Evolutionary conservation across 2,797 vertebrate genomes (phyloP).

Genomic region (Centropyge bicolor): DNA sequence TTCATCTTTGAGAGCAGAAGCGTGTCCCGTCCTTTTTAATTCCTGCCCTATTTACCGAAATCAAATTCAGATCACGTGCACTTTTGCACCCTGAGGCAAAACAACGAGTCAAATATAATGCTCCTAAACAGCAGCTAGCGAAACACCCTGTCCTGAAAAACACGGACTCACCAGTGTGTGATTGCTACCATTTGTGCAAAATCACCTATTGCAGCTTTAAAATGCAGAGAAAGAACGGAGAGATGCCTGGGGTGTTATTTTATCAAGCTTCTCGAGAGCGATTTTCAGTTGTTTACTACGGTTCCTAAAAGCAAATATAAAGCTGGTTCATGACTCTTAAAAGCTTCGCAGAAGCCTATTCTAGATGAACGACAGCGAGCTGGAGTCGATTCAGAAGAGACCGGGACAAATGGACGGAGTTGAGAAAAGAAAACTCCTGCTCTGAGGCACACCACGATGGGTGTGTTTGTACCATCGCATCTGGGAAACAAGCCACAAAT

Average conservation of each 20-base stretch:
- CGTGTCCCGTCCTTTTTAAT: background rate
- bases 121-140: slow-evolving; percentile 13
- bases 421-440: slow-evolving; percentile 19
- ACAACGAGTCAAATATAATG: slow-evolving; percentile 4
- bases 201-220: slow-evolving; percentile 48
- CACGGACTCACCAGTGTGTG: background rate
- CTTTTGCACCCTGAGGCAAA: slow-evolving; percentile 23
- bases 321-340: slow-evolving; percentile 20
- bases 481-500: slow-evolving; percentile 67
- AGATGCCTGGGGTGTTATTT: slow-evolving; percentile 1
- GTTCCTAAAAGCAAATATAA: slow-evolving; percentile 26
- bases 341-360: background rate
- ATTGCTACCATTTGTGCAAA: slow-evolving; percentile 14
- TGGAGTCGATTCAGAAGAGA: slow-evolving; percentile 26
- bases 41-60: slow-evolving; percentile 33
- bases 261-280: slow-evolving; percentile 5
- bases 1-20: slow-evolving; percentile 22
- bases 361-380: slow-evolving; percentile 4
- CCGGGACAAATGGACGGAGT: slow-evolving; percentile 26
- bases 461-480: slow-evolving; percentile 41
- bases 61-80: slow-evolving; percentile 21
- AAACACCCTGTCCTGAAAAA: slow-evolving; percentile 7
- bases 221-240: background rate
- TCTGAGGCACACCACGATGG: slow-evolving; percentile 51
- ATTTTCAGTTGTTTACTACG: slow-evolving; percentile 20